Conservation (phyloP, 2,888 invertebrate genomes). For the Eudemis profundana region DNA sequence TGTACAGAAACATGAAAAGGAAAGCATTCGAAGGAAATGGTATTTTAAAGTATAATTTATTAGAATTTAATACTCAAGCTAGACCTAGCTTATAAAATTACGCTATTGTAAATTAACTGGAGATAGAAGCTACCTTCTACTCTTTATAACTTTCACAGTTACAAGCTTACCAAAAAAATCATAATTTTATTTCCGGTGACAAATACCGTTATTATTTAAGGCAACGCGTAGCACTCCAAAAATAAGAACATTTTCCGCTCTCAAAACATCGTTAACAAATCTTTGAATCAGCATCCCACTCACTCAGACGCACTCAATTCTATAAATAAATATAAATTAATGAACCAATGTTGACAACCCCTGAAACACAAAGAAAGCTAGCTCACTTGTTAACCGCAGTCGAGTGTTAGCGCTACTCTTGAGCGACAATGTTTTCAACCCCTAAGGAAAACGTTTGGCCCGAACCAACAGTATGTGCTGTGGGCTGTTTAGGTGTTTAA, state of each 20-base stretch:
- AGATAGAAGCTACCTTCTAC: no score
- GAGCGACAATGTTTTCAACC: slow-evolving; percentile 61
- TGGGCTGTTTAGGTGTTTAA: slow-evolving; percentile 18
- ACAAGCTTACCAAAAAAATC: no score
- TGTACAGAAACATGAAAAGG: background rate
- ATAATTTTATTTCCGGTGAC: no score
- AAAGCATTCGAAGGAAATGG: background rate
- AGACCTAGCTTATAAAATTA: no score
- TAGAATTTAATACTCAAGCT: background rate
- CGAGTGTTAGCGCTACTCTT: slow-evolving; percentile 65
- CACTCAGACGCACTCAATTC: background rate
- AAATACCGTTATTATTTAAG: no score
- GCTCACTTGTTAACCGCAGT: slow-evolving; percentile 44
- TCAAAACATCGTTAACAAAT: background rate
- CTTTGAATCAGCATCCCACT: background rate
- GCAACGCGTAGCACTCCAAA: no score
- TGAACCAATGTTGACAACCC: slow-evolving; percentile 55
- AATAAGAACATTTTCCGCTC: background rate
- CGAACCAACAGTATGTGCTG: slow-evolving; percentile 60
- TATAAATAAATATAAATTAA: slow-evolving; percentile 37
- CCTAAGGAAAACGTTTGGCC: slow-evolving; percentile 64
- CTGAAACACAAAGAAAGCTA: slow-evolving; percentile 52
- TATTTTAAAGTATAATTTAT: background rate
- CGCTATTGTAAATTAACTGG: no score
- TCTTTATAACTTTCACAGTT: no score